These are phyloP conservation scores for Shargacucullia verbasci DNA, from an alignment of 2,888 invertebrate species.

Conservation along the genomic window DNA sequence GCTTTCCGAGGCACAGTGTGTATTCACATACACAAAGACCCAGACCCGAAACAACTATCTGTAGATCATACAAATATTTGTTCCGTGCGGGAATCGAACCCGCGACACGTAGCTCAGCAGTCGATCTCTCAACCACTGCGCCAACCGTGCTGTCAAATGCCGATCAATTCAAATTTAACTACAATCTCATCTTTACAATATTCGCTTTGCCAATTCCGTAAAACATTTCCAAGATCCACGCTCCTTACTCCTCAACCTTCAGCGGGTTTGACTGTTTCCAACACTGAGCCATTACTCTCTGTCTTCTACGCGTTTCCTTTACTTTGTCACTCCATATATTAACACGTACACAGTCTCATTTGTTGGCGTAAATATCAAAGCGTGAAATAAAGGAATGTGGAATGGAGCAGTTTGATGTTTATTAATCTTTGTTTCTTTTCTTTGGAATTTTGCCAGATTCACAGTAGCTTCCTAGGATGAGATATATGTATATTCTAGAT, in stretches of 20 bases:
- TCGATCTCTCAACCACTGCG: no score
- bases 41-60: no score
- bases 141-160: background rate
- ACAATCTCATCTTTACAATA: no score
- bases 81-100: no score
- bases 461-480: no score
- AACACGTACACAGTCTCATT: slow-evolving; percentile 53
- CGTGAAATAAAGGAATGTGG: slow-evolving; percentile 43
- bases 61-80: no score
- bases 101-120: no score
- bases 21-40: no score
- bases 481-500: no score
- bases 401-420: slow-evolving; percentile 18
- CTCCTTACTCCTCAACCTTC: slow-evolving; percentile 28
- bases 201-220: background rate
- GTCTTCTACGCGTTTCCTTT: slow-evolving; percentile 49
- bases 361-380: slow-evolving; percentile 50
- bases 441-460: no score
- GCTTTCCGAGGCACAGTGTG: no score
- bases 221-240: slow-evolving; percentile 12
- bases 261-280: slow-evolving; percentile 30
- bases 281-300: slow-evolving; percentile 49
- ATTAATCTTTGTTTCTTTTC: slow-evolving; percentile 1
- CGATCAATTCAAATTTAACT: no score
- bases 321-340: slow-evolving; percentile 56